Evolutionary conservation across 2,888 invertebrate species (phyloP).

Genomic region (Glyphotaelius pellucidus): DNA sequence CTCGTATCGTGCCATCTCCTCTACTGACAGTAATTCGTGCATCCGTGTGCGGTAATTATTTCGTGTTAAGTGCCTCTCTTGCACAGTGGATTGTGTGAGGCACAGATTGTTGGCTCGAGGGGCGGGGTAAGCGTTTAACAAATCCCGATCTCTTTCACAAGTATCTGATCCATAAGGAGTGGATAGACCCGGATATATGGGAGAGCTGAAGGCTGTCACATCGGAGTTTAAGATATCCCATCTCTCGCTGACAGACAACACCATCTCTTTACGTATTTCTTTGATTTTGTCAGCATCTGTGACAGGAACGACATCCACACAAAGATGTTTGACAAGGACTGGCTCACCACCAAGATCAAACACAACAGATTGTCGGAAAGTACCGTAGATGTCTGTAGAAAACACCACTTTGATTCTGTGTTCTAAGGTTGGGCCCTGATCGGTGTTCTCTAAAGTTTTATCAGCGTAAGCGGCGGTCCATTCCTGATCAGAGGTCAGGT

Average conservation of each 20-base stretch:
- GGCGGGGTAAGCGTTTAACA: slow-evolving; percentile 81
- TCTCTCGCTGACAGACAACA: slow-evolving; percentile 79
- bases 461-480: slow-evolving; percentile 72
- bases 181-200: slow-evolving; percentile 75
- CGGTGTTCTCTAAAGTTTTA: slow-evolving; percentile 58
- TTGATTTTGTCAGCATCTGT: slow-evolving; percentile 81
- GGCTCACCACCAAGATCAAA: slow-evolving; percentile 85
- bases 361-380: slow-evolving; percentile 86
- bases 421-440: slow-evolving; percentile 68
- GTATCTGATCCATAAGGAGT: slow-evolving; percentile 73
- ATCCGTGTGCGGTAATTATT: slow-evolving; percentile 85
- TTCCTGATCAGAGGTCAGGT: slow-evolving; percentile 77
- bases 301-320: slow-evolving; percentile 86
- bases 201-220: slow-evolving; percentile 77
- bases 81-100: slow-evolving; percentile 82
- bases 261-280: slow-evolving; percentile 80
- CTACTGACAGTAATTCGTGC: slow-evolving; percentile 86
- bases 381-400: slow-evolving; percentile 84
- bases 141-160: slow-evolving; percentile 76
- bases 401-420: slow-evolving; percentile 79
- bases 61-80: slow-evolving; percentile 79
- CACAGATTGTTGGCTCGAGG: slow-evolving; percentile 82
- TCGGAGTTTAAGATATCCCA: slow-evolving; percentile 79
- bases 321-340: slow-evolving; percentile 81
- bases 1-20: slow-evolving; percentile 86